Evolutionary conservation across 2,113 vertebrate species (phyloP).

Genomic region (Megaceryle maxima): DNA sequence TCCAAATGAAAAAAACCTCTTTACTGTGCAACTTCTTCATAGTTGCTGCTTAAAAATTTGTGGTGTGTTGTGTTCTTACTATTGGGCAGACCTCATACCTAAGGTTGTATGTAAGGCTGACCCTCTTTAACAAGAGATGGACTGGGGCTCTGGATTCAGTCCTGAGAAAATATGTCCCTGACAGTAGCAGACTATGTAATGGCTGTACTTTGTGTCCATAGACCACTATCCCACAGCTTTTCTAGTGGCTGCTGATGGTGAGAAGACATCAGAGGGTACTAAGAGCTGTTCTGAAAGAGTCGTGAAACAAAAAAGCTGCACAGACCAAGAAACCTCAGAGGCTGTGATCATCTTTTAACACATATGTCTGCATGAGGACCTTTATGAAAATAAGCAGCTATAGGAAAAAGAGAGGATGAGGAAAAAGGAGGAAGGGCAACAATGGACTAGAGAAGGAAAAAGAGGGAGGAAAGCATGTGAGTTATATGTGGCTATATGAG

Average conservation of each 20-base stretch:
- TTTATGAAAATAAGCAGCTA: background rate
- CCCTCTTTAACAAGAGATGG: background rate
- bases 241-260: background rate
- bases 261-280: rapidly evolving
- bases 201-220: background rate
- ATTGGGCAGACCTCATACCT: rapidly evolving
- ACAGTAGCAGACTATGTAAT: background rate
- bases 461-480: background rate
- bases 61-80: background rate
- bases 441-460: background rate
- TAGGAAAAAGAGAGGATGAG: background rate
- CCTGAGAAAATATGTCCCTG: background rate
- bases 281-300: background rate
- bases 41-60: background rate
- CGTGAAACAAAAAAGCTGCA: background rate
- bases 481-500: background rate
- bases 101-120: background rate
- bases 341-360: background rate
- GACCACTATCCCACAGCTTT: background rate
- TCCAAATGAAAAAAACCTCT: background rate
- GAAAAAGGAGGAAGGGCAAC: background rate
- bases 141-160: background rate
- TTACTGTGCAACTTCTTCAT: background rate
- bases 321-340: background rate
- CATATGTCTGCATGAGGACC: background rate